Conservation (phyloP, 35 echinoderm and acorn worm genomes). For the Apostichopus parvimensis region DNA sequence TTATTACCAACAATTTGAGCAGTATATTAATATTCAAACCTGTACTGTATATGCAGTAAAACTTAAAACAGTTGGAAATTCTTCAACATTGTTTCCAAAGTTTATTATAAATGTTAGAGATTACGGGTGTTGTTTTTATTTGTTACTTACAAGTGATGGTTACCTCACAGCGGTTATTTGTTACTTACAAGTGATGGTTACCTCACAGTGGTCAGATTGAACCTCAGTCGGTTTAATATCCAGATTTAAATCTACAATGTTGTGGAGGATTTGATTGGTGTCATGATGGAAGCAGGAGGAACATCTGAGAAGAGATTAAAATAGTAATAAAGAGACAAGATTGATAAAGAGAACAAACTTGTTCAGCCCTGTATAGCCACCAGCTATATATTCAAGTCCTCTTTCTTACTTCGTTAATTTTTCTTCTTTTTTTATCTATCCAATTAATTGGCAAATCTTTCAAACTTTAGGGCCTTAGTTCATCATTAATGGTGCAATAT, state of each 20-base stretch:
- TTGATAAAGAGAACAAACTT: too few relatives aligned
- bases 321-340: too few relatives aligned
- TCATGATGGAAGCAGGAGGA: background rate
- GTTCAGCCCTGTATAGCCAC: too few relatives aligned
- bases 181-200: slow-evolving; percentile 18
- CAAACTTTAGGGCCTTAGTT: too few relatives aligned
- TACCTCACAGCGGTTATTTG: background rate
- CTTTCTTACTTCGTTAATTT: too few relatives aligned
- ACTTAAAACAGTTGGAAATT: background rate
- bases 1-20: too few relatives aligned
- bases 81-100: background rate
- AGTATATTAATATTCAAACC: too few relatives aligned
- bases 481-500: too few relatives aligned
- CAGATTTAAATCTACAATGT: background rate
- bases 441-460: too few relatives aligned
- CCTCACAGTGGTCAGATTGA: background rate
- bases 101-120: background rate
- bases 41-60: too few relatives aligned
- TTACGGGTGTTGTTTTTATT: background rate
- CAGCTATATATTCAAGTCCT: too few relatives aligned
- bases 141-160: slow-evolving; percentile 1
- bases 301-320: background rate
- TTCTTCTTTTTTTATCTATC: too few relatives aligned
- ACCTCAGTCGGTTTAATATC: slow-evolving; percentile 1
- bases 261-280: background rate